Evolutionary conservation across 1,140 invertebrate species (phyloP).

Genomic region (Holotrichia oblita): DNA sequence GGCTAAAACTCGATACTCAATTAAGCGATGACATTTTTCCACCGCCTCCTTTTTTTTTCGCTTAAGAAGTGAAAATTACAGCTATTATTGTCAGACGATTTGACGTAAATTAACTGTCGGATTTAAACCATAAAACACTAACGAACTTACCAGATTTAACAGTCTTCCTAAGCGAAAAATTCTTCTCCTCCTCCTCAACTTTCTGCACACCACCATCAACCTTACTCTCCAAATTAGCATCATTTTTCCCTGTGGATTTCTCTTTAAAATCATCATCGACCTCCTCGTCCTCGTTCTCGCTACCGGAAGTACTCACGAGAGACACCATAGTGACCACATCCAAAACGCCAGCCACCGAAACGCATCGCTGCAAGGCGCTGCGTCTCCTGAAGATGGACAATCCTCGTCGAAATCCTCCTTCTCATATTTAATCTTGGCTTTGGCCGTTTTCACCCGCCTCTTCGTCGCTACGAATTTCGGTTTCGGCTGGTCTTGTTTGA

Average conservation of each 20-base stretch:
- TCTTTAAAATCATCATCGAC: constrained; percentile 30
- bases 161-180: constrained; percentile 59
- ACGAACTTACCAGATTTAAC: constrained; percentile 63
- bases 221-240: constrained; percentile 60
- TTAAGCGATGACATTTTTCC: too few relatives aligned
- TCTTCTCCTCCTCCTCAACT: constrained; percentile 49
- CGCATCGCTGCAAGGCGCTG: constrained; percentile 43
- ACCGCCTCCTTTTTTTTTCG: too few relatives aligned
- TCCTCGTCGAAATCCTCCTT: constrained; percentile 37
- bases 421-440: constrained; percentile 43
- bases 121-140: too few relatives aligned
- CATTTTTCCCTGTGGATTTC: constrained; percentile 40
- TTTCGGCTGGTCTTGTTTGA: constrained; percentile 50
- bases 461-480: constrained; percentile 56
- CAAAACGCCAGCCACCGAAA: constrained; percentile 43
- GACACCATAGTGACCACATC: constrained; percentile 69
- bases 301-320: constrained; percentile 63
- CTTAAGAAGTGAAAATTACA: too few relatives aligned
- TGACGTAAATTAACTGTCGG: too few relatives aligned
- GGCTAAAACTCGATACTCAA: too few relatives aligned
- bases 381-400: not conserved
- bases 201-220: constrained; percentile 50
- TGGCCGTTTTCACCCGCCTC: constrained; percentile 52
- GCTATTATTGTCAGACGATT: too few relatives aligned
- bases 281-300: constrained; percentile 63